These are phyloP conservation scores for Harpalus rufipes DNA, from an alignment of 2,888 invertebrate species.

Conservation along the genomic window DNA sequence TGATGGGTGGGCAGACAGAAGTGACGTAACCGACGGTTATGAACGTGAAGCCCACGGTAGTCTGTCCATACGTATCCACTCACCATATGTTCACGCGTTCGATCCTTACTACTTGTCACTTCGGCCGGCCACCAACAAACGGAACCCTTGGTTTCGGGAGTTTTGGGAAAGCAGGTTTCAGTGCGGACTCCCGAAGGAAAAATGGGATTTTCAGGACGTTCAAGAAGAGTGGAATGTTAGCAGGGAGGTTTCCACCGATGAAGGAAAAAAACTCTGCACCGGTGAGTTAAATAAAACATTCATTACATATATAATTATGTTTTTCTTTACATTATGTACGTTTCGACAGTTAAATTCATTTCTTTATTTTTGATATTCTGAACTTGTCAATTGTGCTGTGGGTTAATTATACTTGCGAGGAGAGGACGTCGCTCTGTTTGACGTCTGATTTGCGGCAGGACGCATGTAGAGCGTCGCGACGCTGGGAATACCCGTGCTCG, in stretches of 20 bases:
- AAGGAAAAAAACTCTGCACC: conserved; percentile 31
- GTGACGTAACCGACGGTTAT: conserved; percentile 85
- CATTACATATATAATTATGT: too few relatives aligned
- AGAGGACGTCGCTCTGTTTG: background rate
- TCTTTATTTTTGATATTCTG: too few relatives aligned
- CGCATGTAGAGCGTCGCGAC: background rate
- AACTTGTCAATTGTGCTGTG: background rate
- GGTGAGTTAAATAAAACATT: too few relatives aligned
- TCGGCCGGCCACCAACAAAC: conserved; percentile 81
- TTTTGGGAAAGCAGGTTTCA: conserved; percentile 88
- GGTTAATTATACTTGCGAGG: background rate
- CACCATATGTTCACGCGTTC: conserved; percentile 83
- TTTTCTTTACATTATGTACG: too few relatives aligned
- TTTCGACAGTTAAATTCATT: too few relatives aligned
- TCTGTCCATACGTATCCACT: conserved; percentile 87
- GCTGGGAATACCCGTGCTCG: conserved; percentile 11
- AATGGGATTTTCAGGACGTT: background rate
- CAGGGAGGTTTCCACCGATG: background rate
- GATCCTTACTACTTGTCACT: conserved; percentile 85
- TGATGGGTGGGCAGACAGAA: conserved; percentile 88
- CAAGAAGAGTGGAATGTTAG: background rate
- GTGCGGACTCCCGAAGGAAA: conserved; percentile 77
- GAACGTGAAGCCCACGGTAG: conserved; percentile 85
- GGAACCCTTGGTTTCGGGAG: conserved; percentile 88
- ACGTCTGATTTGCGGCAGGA: background rate